Conservation (phyloP, 2,797 vertebrate genomes). For the Crenichthys baileyi region DNA sequence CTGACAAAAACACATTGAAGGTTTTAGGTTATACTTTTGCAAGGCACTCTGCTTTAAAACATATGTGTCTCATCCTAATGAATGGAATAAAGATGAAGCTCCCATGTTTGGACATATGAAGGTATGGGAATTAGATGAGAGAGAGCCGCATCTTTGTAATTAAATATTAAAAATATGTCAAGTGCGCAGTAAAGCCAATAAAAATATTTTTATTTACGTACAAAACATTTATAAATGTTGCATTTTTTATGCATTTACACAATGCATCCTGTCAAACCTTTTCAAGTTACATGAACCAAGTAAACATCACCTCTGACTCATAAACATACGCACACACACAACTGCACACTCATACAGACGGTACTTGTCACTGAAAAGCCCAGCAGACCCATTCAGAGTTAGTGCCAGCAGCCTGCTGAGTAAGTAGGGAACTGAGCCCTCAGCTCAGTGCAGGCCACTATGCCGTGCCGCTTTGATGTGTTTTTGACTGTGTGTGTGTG, state of each 20-base stretch:
- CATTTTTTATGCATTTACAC: conserved; percentile 8
- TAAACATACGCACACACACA: conserved; percentile 27
- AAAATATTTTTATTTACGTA: neutral
- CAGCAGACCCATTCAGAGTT: conserved; percentile 68
- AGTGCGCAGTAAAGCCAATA: neutral
- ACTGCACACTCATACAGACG: conserved; percentile 35
- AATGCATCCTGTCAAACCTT: conserved; percentile 12
- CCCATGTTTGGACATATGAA: neutral
- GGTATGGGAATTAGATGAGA: neutral
- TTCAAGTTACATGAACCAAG: conserved; percentile 1
- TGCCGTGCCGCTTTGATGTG: conserved; percentile 65
- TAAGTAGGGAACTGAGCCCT: conserved; percentile 64
- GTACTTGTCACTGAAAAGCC: conserved; percentile 67
- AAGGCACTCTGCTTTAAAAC: too few species aligned
- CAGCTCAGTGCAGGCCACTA: conserved; percentile 57
- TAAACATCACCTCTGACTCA: conserved; percentile 28
- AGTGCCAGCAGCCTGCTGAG: conserved; percentile 70
- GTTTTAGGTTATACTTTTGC: neutral
- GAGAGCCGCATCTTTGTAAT: neutral
- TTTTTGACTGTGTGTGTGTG: conserved; percentile 29
- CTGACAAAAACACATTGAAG: neutral
- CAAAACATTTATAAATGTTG: conserved; percentile 1
- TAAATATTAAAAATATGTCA: neutral
- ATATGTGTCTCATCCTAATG: too few species aligned
- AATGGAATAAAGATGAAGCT: neutral